Evolutionary conservation across 2,888 invertebrate species (phyloP), one percentile per base, ranked within the genome.

Genomic region (Atrina japonica): DNA sequence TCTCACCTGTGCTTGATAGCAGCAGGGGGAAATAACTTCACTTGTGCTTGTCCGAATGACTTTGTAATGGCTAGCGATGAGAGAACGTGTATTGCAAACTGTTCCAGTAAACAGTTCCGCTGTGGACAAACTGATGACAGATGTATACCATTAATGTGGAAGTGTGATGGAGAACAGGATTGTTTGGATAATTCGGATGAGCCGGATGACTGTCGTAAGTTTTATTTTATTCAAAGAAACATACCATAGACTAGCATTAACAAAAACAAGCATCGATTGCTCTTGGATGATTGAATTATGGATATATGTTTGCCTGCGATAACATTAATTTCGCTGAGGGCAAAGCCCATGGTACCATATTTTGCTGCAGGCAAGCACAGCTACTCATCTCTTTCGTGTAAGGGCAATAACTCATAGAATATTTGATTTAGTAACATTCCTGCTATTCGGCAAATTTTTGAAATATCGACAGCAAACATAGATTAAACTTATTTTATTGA

Each of bases 31-130:
- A 82, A 87, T 30, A 95, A 94, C 21, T 96, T 93, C 89, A 94
- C 94, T 2, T 99, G 99, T 88, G 95, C 95, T 1, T 99, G 99
- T 90, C 99, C 99, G 0, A 97, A 99, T 90, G 96, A 97, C 86
- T 99, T 96, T 91, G 90, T 98, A 63, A 75, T 91, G 65, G 80
- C 83, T 1, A 93, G 94, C 0, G 96, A 97, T 88, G 93, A 93
- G 82, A 95, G 94, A 88, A 97, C 96, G 0, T 99, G 98, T 88
- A 94, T 96, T 59, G 96, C 97, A 0, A 99, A 99, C 91, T 99
- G 99, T 89, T 97, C 98, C 0, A 93, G 93, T 9, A 78, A 77
- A 29, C 88, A 90, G 81, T 86, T 87, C 74, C 75, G 85, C 40
- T 88, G 88, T 73, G 87, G 87, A 16, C 60, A 64, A 3, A 74